Percentiles rank a stretch among this genome's conserved stretches.
Evolutionary conservation across 2,113 vertebrate genomes (phyloP).

Genomic region (Lonchura striata): DNA sequence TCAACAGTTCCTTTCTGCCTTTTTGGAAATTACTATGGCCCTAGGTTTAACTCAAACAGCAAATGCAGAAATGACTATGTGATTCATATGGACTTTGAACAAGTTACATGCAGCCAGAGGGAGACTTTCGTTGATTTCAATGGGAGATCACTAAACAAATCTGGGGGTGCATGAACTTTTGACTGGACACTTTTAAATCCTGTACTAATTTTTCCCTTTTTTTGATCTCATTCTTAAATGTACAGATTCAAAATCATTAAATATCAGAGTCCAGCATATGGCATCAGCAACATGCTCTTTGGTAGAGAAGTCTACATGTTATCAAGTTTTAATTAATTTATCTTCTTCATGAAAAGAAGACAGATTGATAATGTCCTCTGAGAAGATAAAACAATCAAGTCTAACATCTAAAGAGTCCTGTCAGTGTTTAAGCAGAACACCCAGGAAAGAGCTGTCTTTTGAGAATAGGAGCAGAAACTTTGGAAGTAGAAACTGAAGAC

Average conservation of each 20-base stretch:
- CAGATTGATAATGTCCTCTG: not conserved
- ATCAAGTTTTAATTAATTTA: not conserved
- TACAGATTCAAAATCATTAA: not conserved
- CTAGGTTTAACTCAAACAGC: not conserved
- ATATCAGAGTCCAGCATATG: rapidly evolving
- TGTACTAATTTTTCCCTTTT: not conserved
- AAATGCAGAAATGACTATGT: not conserved
- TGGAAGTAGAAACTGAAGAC: not conserved
- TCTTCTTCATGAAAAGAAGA: not conserved
- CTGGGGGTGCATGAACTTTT: not conserved
- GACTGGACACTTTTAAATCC: not conserved
- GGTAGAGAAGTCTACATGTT: not conserved
- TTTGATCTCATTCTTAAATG: not conserved
- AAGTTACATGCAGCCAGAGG: not conserved
- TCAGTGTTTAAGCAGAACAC: not conserved
- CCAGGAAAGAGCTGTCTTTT: not conserved
- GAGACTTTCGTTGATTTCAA: not conserved
- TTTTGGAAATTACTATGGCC: not conserved
- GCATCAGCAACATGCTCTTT: not conserved
- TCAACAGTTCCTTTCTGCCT: not conserved
- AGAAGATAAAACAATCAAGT: not conserved
- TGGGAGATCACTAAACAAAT: not conserved
- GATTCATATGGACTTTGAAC: not conserved
- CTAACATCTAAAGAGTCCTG: not conserved
- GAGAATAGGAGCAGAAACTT: not conserved